These are phyloP conservation scores for Empidonax traillii DNA, from an alignment of 2,113 vertebrate species.

Conservation along the genomic window DNA sequence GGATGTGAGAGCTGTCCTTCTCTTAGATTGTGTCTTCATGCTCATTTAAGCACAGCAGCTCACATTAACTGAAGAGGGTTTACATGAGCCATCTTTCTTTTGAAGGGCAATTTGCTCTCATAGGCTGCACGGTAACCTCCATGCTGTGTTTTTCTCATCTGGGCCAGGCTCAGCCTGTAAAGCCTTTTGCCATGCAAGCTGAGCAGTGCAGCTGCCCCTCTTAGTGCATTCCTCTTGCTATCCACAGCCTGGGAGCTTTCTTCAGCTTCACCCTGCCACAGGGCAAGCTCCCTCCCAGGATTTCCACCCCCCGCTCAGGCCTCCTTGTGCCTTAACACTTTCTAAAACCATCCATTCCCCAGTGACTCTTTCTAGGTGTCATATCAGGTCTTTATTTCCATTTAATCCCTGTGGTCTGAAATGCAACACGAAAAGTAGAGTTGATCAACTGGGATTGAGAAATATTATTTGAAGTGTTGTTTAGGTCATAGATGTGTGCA, in stretches of 20 bases:
- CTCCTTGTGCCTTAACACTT: neutral
- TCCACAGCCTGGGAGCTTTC: neutral
- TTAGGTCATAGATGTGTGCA: neutral
- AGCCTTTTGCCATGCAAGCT: neutral
- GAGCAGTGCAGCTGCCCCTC: neutral
- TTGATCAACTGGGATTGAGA: accelerated
- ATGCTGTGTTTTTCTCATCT: neutral
- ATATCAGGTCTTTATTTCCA: neutral
- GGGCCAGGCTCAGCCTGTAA: neutral
- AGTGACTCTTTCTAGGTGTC: neutral
- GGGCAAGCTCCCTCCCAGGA: accelerated
- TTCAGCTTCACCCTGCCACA: neutral
- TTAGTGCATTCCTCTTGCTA: neutral
- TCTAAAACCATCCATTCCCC: neutral
- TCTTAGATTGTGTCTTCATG: neutral
- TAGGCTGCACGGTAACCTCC: neutral
- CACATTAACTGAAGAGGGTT: neutral
- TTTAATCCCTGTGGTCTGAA: neutral
- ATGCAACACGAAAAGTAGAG: neutral
- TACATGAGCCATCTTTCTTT: neutral
- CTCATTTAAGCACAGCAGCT: conserved; percentile 6
- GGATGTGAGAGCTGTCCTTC: neutral
- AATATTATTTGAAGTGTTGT: neutral
- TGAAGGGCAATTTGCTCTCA: neutral
- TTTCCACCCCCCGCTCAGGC: neutral